Conservation (phyloP, 2,888 invertebrate species). For the Thymelicus acteon region DNA sequence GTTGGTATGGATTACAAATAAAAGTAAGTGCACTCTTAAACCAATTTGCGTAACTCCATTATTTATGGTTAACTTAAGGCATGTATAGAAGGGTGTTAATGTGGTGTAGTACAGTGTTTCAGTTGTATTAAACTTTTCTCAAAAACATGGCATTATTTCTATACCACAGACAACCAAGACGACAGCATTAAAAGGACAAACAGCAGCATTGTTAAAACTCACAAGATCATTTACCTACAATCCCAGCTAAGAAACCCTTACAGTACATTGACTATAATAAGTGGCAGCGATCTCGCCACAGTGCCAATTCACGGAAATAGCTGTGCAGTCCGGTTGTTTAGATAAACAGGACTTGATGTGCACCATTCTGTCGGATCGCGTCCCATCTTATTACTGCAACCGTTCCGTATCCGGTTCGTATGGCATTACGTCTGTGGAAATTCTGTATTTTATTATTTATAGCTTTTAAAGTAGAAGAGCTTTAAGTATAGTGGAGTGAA, state of each 20-base stretch:
- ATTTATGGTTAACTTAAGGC: too few species aligned
- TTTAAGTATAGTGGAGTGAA: background rate
- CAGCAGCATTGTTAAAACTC: background rate
- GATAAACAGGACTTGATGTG: conserved; percentile 57
- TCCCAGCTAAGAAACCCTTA: conserved; percentile 17
- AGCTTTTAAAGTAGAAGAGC: background rate
- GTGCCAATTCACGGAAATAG: conserved; percentile 50
- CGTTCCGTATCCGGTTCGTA: conserved; percentile 11
- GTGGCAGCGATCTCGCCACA: conserved; percentile 26
- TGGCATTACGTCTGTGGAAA: conserved; percentile 2
- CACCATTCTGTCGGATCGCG: conserved; percentile 48
- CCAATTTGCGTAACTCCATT: too few species aligned
- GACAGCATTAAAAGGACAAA: background rate
- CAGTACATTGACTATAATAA: conserved; percentile 35
- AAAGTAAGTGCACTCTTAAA: too few species aligned
- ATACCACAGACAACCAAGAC: too few species aligned
- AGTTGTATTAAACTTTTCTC: too few species aligned
- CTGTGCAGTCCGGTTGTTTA: conserved; percentile 52
- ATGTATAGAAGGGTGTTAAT: too few species aligned
- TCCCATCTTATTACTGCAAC: conserved; percentile 46
- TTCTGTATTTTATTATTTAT: conserved; percentile 2
- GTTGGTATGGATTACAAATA: too few species aligned
- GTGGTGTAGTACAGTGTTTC: too few species aligned
- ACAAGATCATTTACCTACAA: conserved; percentile 20
- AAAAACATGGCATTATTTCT: too few species aligned